Conservation (phyloP, 1,140 invertebrate genomes). For the Eciton burchellii region DNA sequence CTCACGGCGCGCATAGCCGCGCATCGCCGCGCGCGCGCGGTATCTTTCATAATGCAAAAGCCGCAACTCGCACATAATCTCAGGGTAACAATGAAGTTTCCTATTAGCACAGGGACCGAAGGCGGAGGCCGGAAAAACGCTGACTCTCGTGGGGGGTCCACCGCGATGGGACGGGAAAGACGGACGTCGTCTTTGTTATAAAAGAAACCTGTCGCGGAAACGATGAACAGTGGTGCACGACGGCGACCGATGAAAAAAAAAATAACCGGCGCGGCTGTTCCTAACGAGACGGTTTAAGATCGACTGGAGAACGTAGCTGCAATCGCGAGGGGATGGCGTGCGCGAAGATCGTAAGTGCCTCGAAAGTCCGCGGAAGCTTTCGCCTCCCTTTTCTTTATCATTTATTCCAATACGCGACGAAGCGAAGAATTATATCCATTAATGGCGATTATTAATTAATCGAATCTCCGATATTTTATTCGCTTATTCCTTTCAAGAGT, state of each 20-base stretch:
- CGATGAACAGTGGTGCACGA: slow-evolving; percentile 56
- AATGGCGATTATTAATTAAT: too few relatives aligned
- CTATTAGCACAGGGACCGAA: slow-evolving; percentile 72
- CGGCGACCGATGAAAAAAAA: slow-evolving; percentile 58
- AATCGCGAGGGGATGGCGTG: slow-evolving; percentile 73
- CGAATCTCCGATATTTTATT: too few relatives aligned
- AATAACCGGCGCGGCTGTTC: slow-evolving; percentile 52
- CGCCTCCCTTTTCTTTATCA: neutral
- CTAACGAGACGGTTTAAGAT: slow-evolving; percentile 2
- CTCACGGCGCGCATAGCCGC: slow-evolving; percentile 20
- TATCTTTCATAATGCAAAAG: slow-evolving; percentile 68
- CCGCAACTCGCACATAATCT: slow-evolving; percentile 71
- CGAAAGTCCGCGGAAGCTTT: too few relatives aligned
- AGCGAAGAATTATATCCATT: slow-evolving; percentile 4
- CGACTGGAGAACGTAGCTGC: slow-evolving; percentile 6
- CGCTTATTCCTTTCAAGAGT: too few relatives aligned
- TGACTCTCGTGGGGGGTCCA: slow-evolving; percentile 56
- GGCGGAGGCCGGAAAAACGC: slow-evolving; percentile 65
- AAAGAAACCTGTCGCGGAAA: slow-evolving; percentile 64
- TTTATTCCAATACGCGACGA: neutral
- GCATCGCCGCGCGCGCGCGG: slow-evolving; percentile 16
- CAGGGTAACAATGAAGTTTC: slow-evolving; percentile 71
- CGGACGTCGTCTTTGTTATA: slow-evolving; percentile 74
- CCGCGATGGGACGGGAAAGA: slow-evolving; percentile 33
- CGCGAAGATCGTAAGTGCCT: slow-evolving; percentile 75